A percentile compares a stretch with the other conserved stretches of the same genome.
phyloP scores from a whole-genome alignment of 2,888 invertebrate genomes.

The Mylabris sibirica region DNA sequence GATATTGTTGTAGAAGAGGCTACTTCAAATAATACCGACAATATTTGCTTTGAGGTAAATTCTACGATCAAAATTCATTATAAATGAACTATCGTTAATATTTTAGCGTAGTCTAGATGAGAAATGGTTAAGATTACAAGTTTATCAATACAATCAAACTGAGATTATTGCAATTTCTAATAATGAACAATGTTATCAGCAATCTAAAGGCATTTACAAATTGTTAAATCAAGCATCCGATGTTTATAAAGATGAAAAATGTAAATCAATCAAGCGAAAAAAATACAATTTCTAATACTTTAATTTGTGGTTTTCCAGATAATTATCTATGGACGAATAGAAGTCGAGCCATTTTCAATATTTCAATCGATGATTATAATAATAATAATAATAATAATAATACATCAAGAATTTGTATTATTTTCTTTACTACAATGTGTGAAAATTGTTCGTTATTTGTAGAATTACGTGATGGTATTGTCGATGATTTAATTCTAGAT shows the following conservation, averaged over 20 bases:
- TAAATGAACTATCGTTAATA: background rate
- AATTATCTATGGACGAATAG: background rate
- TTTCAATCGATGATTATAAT: background rate
- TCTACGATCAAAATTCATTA: background rate
- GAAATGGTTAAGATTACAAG: background rate
- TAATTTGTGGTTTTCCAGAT: background rate
- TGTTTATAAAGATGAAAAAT: background rate
- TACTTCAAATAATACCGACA: background rate
- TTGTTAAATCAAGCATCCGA: background rate
- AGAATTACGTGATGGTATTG: background rate
- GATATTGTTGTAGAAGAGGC: background rate
- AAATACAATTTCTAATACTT: no score
- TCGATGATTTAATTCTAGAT: background rate
- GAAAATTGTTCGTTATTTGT: conserved; percentile 4
- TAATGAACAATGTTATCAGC: background rate
- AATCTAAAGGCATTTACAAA: background rate
- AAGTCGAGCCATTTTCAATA: background rate
- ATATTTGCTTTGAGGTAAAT: background rate
- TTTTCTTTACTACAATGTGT: background rate
- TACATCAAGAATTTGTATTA: background rate
- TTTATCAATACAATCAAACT: background rate
- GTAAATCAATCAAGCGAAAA: background rate
- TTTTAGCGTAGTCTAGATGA: background rate
- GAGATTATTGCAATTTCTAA: background rate
- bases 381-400: background rate